phyloP scores from a whole-genome alignment of 2,797 vertebrate species.

The Halcyon smyrnensis region DNA sequence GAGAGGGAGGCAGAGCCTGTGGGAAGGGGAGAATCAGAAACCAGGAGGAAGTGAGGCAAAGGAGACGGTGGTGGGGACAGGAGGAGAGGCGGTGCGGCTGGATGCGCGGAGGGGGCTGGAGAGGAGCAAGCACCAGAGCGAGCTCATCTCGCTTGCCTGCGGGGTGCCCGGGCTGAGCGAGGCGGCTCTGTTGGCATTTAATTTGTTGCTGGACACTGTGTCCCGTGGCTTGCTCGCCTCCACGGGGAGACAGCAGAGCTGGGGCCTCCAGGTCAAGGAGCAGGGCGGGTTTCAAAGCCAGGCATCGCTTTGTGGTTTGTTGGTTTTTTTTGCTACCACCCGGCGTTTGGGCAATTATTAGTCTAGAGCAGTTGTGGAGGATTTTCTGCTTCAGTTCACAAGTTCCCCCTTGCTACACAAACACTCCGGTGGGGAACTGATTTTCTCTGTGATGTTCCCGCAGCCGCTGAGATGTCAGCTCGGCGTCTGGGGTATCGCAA shows the following conservation, averaged over 20 bases:
- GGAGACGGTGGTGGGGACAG: neutral
- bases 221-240: neutral
- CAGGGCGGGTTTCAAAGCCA: conserved; percentile 9
- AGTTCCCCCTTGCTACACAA: conserved; percentile 55
- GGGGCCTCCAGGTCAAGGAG: neutral
- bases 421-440: conserved; percentile 55
- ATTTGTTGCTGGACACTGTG: neutral
- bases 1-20: neutral
- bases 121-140: neutral
- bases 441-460: conserved; percentile 57
- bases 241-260: neutral
- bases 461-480: conserved; percentile 32
- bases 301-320: neutral
- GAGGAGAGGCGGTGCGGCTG: neutral
- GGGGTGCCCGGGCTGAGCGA: neutral
- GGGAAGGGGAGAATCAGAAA: neutral
- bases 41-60: neutral
- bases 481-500: neutral
- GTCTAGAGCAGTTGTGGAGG: conserved; percentile 44
- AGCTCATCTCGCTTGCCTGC: conserved; percentile 2
- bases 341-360: conserved; percentile 47
- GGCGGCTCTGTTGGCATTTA: conserved; percentile 16
- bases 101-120: neutral
- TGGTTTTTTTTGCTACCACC: neutral
- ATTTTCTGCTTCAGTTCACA: conserved; percentile 57